Conservation (phyloP, 2,797 vertebrate species). For the Chloroceryle inda region DNA sequence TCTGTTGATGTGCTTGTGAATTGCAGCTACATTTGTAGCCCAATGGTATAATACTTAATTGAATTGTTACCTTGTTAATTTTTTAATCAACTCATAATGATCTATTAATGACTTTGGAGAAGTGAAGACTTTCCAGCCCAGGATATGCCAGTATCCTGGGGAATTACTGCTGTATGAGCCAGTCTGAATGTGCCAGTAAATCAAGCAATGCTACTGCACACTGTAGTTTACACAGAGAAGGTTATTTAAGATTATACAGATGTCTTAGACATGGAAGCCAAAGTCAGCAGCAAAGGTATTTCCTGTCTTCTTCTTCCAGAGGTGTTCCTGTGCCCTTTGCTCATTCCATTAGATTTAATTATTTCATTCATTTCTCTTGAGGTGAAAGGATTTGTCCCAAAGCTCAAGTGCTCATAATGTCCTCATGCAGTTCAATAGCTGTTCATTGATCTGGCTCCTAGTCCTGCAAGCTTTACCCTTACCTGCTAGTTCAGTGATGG, state of each 20-base stretch:
- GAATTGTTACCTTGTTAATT: slow-evolving; percentile 28
- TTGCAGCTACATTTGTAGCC: neutral
- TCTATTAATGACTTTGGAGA: slow-evolving; percentile 35
- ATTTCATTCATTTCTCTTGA: neutral
- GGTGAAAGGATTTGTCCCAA: neutral
- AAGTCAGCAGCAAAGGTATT: slow-evolving; percentile 40
- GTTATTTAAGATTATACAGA: neutral
- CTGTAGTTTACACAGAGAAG: neutral
- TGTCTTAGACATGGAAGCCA: neutral
- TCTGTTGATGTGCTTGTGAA: neutral
- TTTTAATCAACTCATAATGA: slow-evolving; percentile 47
- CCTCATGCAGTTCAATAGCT: neutral
- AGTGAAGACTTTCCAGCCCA: slow-evolving; percentile 20
- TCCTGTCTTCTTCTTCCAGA: slow-evolving; percentile 42
- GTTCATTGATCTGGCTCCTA: neutral
- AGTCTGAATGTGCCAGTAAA: neutral
- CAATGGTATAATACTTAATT: neutral
- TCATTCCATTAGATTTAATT: neutral
- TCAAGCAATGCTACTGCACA: neutral
- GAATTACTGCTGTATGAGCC: neutral
- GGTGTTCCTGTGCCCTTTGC: neutral
- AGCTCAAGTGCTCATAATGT: neutral
- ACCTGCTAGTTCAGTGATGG: neutral
- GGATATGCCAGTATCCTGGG: neutral
- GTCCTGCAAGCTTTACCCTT: neutral